These are phyloP conservation scores for Catotricha subobsoleta DNA, from an alignment of 2,888 invertebrate species.

Conservation along the genomic window DNA sequence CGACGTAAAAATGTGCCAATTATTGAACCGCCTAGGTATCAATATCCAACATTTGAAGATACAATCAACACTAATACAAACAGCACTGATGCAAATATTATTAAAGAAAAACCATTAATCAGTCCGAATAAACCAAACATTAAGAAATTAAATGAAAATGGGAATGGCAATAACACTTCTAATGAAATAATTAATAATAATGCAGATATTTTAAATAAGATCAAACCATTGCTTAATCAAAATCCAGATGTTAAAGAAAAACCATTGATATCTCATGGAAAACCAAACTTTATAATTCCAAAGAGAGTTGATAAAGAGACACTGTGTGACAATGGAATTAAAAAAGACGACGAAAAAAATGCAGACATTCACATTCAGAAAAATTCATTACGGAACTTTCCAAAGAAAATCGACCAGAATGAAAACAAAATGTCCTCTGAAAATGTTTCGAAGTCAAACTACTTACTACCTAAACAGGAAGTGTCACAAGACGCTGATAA, in stretches of 20 bases:
- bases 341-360: no score
- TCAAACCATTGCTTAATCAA: background rate
- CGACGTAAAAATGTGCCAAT: slow-evolving; percentile 1
- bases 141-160: background rate
- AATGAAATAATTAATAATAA: background rate
- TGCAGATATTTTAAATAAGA: background rate
- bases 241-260: slow-evolving; percentile 12
- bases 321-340: no score
- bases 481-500: no score
- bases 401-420: no score
- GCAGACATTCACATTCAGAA: no score
- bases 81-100: background rate
- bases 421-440: no score
- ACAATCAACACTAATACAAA: no score
- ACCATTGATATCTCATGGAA: slow-evolving; percentile 26
- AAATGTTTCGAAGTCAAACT: no score
- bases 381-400: no score
- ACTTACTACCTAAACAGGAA: no score
- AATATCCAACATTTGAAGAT: background rate
- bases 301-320: no score
- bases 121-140: background rate
- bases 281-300: slow-evolving; percentile 29
- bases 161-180: background rate
- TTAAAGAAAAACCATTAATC: background rate
- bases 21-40: background rate